Base-by-base conservation (phyloP, 2,113 vertebrate genomes). In the Ornithorhynchus anatinus region DNA sequence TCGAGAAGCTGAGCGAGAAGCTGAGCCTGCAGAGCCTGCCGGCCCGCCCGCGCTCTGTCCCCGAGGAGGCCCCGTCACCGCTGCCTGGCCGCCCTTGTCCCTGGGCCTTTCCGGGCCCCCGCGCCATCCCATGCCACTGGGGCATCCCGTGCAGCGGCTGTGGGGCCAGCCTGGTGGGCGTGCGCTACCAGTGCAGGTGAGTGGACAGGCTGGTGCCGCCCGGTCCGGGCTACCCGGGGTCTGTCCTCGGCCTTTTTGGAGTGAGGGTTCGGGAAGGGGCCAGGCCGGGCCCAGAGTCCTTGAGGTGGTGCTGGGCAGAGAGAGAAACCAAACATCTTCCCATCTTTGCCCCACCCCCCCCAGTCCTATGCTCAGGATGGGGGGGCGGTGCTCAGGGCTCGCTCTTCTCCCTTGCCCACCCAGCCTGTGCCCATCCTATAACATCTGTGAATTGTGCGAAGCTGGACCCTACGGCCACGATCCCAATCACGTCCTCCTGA, bases 101-200 rank as follows among this genome's bases (percentile, higher is more conserved):
- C n/a, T n/a, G n/a, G n/a, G n/a, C n/a, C 87, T n/a, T n/a, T n/a
- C n/a, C n/a, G n/a, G n/a, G n/a, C n/a, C n/a, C 82, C 75, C 87
- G 17, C 19, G 74, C 89, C 53, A 50, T 84, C 79, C 69, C 82
- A 73, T 84, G 94, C 80, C 77, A 92, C 91, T 91, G 94, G 96
- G 90, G 95, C 65, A 93, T 97, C 19, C 89, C 90, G 84, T 99
- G 97, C 90, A 96, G 91, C 89, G 94, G 70, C 87, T 99, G 97
- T 90, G 95, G 93, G 69, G 93, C 93, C 6, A 91, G 91, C 19
- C 96, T 97, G 13, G 80, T 96, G 0, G 96, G 97, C 7, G 93
- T 97, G 53, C 96, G 97, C 52, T 99, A 98, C 91, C 97, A 98
- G 75, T 99, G 97, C 95, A 99, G 97, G 97, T 99, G 79, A 64